phyloP scores from a whole-genome alignment of 1,140 invertebrate genomes.

The Maniola jurtina region DNA sequence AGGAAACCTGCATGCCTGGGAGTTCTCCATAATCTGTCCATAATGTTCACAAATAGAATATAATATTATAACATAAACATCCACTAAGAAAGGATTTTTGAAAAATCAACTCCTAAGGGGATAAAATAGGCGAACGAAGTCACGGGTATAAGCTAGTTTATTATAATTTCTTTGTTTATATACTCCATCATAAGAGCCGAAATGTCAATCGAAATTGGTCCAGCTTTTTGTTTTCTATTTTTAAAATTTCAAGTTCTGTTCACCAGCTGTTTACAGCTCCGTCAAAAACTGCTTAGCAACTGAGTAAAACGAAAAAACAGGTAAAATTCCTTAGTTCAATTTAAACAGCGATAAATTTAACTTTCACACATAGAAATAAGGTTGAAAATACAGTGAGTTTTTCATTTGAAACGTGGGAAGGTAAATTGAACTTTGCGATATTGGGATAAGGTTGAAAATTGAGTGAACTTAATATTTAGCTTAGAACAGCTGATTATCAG shows the following conservation, averaged over 20 bases:
- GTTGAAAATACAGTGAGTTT: no score
- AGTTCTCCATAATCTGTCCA: no score
- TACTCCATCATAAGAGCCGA: not conserved
- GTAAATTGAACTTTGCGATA: not conserved
- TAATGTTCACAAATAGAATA: no score
- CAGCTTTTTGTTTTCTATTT: not conserved
- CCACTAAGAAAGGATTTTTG: no score
- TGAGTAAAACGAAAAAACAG: not conserved
- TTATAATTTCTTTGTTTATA: not conserved
- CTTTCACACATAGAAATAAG: no score
- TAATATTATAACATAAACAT: no score
- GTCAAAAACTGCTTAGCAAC: slow-evolving; percentile 10
- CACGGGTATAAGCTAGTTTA: no score
- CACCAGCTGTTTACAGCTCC: not conserved
- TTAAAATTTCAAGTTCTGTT: not conserved
- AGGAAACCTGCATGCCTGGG: no score
- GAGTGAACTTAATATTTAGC: not conserved
- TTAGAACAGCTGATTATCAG: slow-evolving; percentile 13
- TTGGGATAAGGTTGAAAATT: not conserved
- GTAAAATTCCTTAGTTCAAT: not conserved
- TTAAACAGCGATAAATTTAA: no score
- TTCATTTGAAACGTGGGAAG: no score
- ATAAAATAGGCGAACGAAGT: no score
- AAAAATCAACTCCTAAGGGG: no score
- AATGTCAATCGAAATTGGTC: not conserved